Base-by-base conservation (phyloP, 2,888 invertebrate species). In the Acronicta aceris region DNA sequence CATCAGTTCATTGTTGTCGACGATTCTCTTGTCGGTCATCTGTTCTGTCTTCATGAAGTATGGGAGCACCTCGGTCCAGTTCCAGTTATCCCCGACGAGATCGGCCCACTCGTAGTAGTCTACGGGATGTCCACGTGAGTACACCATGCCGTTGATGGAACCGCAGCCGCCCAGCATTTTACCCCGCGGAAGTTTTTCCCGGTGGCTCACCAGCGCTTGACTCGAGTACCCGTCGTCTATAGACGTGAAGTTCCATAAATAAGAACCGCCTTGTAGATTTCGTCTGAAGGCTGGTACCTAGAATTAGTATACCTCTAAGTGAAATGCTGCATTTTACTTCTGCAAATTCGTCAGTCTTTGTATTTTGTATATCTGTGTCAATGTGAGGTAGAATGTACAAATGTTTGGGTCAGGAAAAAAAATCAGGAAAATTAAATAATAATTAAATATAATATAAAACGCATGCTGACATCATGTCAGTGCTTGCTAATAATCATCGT, bases 201-300 rank as follows among this genome's bases (percentile, higher is more conserved):
- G 78, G 5, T 90, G 90, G 1, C 67, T 81, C 1, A 51, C 59
- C 30, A 92, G 76, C 0, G 86, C 86, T 59, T 91, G 92, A 46
- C 93, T 88, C 0, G 90, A 79, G 40, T 63, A 59, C 4, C 79
- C 65, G 49, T 92, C 88, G 64, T 89, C 69, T 0, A 82, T 79
- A 0, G 90, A 87, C 0, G 89, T 90, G 57, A 91, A 91, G 65
- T 92, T 92, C 93, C 93, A 93, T 57, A 93, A 92, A 53, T 86
- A 89, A 0, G 58, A 59, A 40, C 88, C 85, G 12, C 67, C 65
- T 73, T 86, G 86, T 7, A 93, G 57, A 1, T 43, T 21, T 43
- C 79, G 38, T 41, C 79, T 82, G 53, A 88, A 89, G 0, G 84
- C 89, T 27, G 93, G 93, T 42, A 93, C 78, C 93, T 93, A 75